Percentiles rank a stretch among this genome's conserved stretches.
Evolutionary conservation across 2,888 invertebrate species (phyloP).

Genomic region (Sthenelais limicola): DNA sequence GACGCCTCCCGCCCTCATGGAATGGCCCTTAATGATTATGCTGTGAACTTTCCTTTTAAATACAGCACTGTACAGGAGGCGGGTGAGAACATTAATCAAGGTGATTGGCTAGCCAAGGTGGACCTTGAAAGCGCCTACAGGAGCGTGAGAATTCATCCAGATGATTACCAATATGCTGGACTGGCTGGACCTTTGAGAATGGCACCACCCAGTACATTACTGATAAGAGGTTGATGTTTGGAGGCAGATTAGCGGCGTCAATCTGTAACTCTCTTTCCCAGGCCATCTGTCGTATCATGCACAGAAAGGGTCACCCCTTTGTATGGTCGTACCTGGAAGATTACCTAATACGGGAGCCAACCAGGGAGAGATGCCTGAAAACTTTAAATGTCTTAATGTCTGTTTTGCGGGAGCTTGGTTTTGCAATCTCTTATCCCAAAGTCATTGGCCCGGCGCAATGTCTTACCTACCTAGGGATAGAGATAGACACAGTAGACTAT

Average conservation of each 20-base stretch:
- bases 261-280: conserved; percentile 29
- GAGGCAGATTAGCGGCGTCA: conserved; percentile 19
- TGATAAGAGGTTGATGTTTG: conserved; percentile 23
- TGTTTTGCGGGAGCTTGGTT: not conserved
- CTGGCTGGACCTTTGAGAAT: not conserved
- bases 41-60: not conserved
- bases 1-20: conserved; percentile 9
- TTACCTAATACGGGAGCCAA: not conserved
- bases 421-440: conserved; percentile 11
- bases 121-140: conserved; percentile 18
- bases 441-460: not conserved
- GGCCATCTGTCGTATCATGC: conserved; percentile 4
- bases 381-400: not conserved
- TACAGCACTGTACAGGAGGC: conserved; percentile 19
- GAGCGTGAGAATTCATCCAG: not conserved
- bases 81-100: not conserved
- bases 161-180: not conserved
- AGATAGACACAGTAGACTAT: not conserved
- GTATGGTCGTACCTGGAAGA: conserved; percentile 14
- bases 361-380: not conserved
- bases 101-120: conserved; percentile 8
- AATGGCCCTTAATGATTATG: conserved; percentile 21
- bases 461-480: conserved; percentile 20
- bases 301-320: not conserved
- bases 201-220: not conserved